These are phyloP conservation scores for Gastrophysa polygoni DNA, from an alignment of 2,888 invertebrate genomes.

Conservation along the genomic window DNA sequence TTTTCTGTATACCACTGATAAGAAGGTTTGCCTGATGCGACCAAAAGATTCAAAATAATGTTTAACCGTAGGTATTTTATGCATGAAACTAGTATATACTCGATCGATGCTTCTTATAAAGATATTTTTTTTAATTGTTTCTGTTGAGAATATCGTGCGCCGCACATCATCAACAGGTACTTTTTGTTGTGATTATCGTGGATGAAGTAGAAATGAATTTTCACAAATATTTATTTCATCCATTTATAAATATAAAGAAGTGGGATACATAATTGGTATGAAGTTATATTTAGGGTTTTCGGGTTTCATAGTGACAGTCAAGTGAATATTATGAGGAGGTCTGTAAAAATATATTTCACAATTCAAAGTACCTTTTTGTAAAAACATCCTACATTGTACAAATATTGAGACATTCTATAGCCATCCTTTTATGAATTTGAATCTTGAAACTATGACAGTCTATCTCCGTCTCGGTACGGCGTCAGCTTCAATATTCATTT, in stretches of 20 bases:
- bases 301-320: no score
- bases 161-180: slow-evolving; percentile 21
- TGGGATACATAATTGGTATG: no score
- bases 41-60: slow-evolving; percentile 34
- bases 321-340: neutral
- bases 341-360: neutral
- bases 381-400: slow-evolving; percentile 18
- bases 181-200: neutral
- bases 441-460: neutral
- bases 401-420: slow-evolving; percentile 20
- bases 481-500: neutral
- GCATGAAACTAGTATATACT: slow-evolving; percentile 46
- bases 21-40: slow-evolving; percentile 36
- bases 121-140: slow-evolving; percentile 37
- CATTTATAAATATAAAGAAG: no score
- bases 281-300: no score
- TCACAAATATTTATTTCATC: no score
- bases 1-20: slow-evolving; percentile 23
- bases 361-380: slow-evolving; percentile 15
- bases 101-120: slow-evolving; percentile 32
- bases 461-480: no score
- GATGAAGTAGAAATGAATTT: no score
- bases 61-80: slow-evolving; percentile 39
- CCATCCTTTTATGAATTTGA: neutral
- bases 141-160: slow-evolving; percentile 28